Evolutionary conservation across 1,140 invertebrate genomes (phyloP).

Genomic region (Scaptomyza hsui): DNA sequence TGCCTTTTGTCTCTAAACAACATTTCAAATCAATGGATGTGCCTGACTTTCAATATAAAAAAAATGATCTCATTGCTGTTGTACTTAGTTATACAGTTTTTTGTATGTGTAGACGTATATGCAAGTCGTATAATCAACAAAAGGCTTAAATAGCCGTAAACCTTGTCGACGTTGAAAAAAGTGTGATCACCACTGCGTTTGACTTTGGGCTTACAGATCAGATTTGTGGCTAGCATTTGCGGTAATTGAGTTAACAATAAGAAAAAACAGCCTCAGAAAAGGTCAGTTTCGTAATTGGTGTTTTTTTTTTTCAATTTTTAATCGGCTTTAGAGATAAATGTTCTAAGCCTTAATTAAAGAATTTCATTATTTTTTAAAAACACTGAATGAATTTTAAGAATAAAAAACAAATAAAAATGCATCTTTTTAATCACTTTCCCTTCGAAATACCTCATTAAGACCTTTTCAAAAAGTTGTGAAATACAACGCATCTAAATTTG

Average conservation of each 20-base stretch:
- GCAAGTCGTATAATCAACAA: constrained; percentile 23
- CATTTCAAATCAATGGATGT: constrained; percentile 44
- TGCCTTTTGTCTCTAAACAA: constrained; percentile 53
- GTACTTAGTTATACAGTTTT: constrained; percentile 1
- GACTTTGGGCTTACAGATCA: constrained; percentile 21
- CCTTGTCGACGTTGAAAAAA: constrained; percentile 41
- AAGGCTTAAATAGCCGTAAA: constrained; percentile 42
- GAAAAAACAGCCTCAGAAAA: constrained; percentile 49
- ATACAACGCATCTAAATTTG: no score
- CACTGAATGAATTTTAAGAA: no score
- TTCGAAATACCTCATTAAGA: neutral
- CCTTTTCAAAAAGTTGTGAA: constrained; percentile 6
- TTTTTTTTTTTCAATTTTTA: neutral
- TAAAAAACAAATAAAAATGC: constrained; percentile 2
- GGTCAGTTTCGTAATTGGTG: neutral
- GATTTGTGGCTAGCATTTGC: constrained; percentile 41
- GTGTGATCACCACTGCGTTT: constrained; percentile 37
- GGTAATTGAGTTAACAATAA: constrained; percentile 56
- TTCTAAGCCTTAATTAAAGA: neutral
- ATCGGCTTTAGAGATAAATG: neutral
- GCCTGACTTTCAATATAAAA: constrained; percentile 40
- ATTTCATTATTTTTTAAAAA: no score
- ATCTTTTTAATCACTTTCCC: no score
- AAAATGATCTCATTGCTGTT: constrained; percentile 56
- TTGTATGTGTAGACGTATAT: neutral